These are phyloP conservation scores for Rallus crepitans DNA, from an alignment of 2,797 vertebrate species.

Conservation along the genomic window DNA sequence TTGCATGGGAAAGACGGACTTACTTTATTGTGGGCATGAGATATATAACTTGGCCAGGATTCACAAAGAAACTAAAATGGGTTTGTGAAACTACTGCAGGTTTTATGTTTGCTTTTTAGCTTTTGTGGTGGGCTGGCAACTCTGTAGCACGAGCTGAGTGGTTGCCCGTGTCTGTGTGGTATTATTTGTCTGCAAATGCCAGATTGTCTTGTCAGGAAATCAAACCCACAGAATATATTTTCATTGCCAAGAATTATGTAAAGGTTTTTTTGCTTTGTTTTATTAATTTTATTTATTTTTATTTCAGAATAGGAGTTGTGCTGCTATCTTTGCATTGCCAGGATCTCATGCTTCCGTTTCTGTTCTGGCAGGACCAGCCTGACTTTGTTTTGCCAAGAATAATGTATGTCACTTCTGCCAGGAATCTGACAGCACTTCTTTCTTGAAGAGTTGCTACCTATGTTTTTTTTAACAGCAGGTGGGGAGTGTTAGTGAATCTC, in stretches of 20 bases:
- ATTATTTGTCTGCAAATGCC: slow-evolving; percentile 14
- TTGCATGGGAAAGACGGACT: not conserved
- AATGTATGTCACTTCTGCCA: not conserved
- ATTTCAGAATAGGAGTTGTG: not conserved
- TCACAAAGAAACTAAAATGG: not conserved
- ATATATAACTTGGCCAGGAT: not conserved
- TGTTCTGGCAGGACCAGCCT: not conserved
- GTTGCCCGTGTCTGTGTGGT: not conserved
- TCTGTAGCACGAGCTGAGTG: not conserved
- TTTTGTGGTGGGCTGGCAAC: slow-evolving; percentile 14
- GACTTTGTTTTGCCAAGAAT: not conserved
- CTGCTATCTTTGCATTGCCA: slow-evolving; percentile 17
- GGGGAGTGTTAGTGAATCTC: not conserved
- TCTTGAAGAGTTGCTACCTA: not conserved
- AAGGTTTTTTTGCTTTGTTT: slow-evolving; percentile 8
- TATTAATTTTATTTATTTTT: not conserved
- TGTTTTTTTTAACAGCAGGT: not conserved
- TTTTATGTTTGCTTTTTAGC: not conserved
- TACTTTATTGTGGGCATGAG: not conserved
- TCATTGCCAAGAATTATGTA: slow-evolving; percentile 20
- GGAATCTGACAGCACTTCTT: not conserved
- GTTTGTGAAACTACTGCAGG: not conserved
- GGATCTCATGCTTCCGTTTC: not conserved
- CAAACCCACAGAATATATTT: not conserved
- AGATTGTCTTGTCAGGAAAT: slow-evolving; percentile 41